A percentile compares a stretch with the other conserved stretches of the same genome.
phyloP scores from a whole-genome alignment of 2,888 invertebrate genomes.

The Chelonus formosanus region DNA sequence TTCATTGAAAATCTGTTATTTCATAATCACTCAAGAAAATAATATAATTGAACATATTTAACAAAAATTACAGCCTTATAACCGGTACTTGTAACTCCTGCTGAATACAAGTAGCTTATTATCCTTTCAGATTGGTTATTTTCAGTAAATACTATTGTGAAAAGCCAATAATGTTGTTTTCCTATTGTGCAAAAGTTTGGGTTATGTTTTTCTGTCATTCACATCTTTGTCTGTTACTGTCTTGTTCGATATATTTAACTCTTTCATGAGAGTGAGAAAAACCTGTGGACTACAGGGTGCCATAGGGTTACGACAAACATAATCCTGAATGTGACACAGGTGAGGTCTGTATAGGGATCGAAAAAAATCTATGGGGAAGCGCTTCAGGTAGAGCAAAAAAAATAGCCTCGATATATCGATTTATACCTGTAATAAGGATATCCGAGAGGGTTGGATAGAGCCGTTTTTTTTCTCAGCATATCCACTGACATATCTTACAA shows the following conservation, averaged over 20 bases:
- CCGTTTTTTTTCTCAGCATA: constrained; percentile 29
- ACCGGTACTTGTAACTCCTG: no score
- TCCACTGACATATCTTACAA: neutral
- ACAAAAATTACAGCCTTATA: no score
- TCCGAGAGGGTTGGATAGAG: constrained; percentile 39
- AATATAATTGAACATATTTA: no score
- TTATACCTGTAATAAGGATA: constrained; percentile 39
- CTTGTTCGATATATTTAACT: constrained; percentile 25
- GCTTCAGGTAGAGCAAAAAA: constrained; percentile 42
- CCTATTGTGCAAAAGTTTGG: constrained; percentile 51
- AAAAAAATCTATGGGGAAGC: constrained; percentile 44
- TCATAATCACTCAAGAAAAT: no score
- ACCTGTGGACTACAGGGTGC: constrained; percentile 48
- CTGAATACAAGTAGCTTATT: constrained; percentile 48
- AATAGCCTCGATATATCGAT: constrained; percentile 32
- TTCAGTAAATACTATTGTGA: constrained; percentile 65
- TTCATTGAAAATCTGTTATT: neutral
- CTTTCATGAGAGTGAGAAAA: constrained; percentile 33
- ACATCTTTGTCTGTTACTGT: constrained; percentile 9
- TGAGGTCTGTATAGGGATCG: constrained; percentile 47
- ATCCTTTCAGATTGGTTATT: constrained; percentile 64
- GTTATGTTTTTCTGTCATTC: constrained; percentile 29
- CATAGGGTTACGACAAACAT: constrained; percentile 55
- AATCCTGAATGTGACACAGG: constrained; percentile 62
- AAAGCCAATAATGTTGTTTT: constrained; percentile 65